Percentiles rank a stretch among this genome's conserved stretches.
These are phyloP conservation scores for Papilio gigon DNA, from an alignment of 2,888 invertebrate species.

Conservation along the genomic window DNA sequence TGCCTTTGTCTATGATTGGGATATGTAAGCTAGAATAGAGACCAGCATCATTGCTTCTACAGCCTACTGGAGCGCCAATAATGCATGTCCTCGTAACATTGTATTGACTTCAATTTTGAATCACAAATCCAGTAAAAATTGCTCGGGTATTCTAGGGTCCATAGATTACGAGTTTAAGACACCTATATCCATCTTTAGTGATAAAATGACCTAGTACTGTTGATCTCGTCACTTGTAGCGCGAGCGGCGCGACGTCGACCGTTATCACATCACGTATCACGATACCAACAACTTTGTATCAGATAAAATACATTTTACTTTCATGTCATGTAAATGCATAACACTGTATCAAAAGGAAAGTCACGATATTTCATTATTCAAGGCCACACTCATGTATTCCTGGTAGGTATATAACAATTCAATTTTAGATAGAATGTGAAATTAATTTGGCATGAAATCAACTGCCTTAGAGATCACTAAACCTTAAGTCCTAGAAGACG, in stretches of 20 bases:
- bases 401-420: too few relatives aligned
- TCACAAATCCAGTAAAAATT: too few relatives aligned
- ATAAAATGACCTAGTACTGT: neutral
- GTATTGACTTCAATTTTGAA: too few relatives aligned
- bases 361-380: neutral
- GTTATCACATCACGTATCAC: conserved; percentile 7
- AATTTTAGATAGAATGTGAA: too few relatives aligned
- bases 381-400: neutral
- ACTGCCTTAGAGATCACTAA: too few relatives aligned
- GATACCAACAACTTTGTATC: conserved; percentile 7
- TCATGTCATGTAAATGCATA: conserved; percentile 5
- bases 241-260: neutral
- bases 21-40: neutral
- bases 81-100: too few relatives aligned
- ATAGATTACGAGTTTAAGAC: neutral
- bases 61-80: too few relatives aligned
- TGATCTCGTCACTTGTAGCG: neutral
- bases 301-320: conserved; percentile 6
- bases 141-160: neutral
- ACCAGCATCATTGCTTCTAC: too few relatives aligned
- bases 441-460: too few relatives aligned
- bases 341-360: neutral
- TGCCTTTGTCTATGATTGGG: neutral
- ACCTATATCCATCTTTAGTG: neutral
- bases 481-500: too few relatives aligned